These are phyloP conservation scores for Pandemis cinnamomeana DNA, from an alignment of 2,888 invertebrate species.

Conservation along the genomic window DNA sequence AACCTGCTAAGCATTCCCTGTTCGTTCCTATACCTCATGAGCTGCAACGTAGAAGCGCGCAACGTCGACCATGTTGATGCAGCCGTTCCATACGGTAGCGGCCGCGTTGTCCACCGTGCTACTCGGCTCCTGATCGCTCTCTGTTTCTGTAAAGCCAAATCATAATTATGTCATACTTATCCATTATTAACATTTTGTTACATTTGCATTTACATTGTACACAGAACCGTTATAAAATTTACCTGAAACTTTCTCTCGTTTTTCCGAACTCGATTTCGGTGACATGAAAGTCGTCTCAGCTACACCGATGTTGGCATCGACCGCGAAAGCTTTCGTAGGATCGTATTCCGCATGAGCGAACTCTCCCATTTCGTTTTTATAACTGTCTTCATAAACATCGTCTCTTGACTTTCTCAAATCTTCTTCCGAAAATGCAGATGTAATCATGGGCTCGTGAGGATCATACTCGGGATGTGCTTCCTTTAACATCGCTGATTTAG, in stretches of 20 bases:
- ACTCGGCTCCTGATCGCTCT: constrained; percentile 91
- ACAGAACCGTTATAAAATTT: constrained; percentile 1
- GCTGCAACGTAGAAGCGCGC: constrained; percentile 94
- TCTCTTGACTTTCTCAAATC: constrained; percentile 76
- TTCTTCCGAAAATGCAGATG: constrained; percentile 79
- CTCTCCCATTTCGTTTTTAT: constrained; percentile 65
- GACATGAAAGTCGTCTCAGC: constrained; percentile 47
- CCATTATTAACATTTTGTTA: background rate
- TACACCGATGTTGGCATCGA: constrained; percentile 60
- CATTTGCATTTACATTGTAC: background rate
- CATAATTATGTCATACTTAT: background rate
- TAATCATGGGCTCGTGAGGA: constrained; percentile 81
- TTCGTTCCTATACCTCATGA: constrained; percentile 84
- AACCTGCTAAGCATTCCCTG: too few species aligned
- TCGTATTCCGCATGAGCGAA: constrained; percentile 64
- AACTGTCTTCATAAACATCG: constrained; percentile 72
- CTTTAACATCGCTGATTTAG: constrained; percentile 78
- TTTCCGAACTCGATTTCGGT: constrained; percentile 52
- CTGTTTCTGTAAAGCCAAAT: constrained; percentile 73
- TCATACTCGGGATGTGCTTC: constrained; percentile 79
- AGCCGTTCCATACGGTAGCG: constrained; percentile 91
- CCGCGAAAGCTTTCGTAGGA: constrained; percentile 63
- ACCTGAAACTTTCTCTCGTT: constrained; percentile 71
- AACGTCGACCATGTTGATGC: constrained; percentile 95
- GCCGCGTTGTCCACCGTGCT: constrained; percentile 87